A percentile compares a stretch with the other conserved stretches of the same genome.
phyloP scores from a whole-genome alignment of 2,113 vertebrate genomes.

The Etheostoma cragini region DNA sequence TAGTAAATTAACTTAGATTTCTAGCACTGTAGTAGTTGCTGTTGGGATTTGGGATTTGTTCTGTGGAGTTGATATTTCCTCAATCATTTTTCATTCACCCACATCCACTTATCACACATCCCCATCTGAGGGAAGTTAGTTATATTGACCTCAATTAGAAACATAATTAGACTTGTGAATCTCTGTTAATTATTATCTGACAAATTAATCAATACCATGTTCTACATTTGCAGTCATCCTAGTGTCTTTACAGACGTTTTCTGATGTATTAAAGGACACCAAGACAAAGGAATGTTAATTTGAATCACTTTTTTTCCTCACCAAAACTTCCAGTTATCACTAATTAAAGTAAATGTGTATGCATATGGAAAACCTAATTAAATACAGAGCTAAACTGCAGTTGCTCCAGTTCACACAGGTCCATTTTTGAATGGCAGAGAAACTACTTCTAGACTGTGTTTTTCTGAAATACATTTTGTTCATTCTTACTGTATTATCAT shows the following conservation, averaged over 20 bases:
- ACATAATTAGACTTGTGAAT: not conserved
- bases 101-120: not conserved
- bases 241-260: not conserved
- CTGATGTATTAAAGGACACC: not conserved
- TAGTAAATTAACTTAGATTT: not conserved
- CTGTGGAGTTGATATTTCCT: not conserved
- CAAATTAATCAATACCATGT: not conserved
- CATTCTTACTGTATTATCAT: not conserved
- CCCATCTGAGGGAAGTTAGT: not conserved
- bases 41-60: not conserved
- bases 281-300: not conserved
- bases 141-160: not conserved
- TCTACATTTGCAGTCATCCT: not conserved
- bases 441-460: not conserved
- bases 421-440: not conserved
- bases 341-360: conserved; percentile 25
- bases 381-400: not conserved
- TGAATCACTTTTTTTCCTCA: not conserved
- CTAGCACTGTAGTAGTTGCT: not conserved
- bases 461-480: not conserved
- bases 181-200: not conserved
- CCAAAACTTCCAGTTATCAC: not conserved
- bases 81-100: not conserved
- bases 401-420: not conserved
- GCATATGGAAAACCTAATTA: conserved; percentile 6